These are phyloP conservation scores for Parnassius orleans DNA, from an alignment of 2,888 invertebrate species.

Conservation along the genomic window DNA sequence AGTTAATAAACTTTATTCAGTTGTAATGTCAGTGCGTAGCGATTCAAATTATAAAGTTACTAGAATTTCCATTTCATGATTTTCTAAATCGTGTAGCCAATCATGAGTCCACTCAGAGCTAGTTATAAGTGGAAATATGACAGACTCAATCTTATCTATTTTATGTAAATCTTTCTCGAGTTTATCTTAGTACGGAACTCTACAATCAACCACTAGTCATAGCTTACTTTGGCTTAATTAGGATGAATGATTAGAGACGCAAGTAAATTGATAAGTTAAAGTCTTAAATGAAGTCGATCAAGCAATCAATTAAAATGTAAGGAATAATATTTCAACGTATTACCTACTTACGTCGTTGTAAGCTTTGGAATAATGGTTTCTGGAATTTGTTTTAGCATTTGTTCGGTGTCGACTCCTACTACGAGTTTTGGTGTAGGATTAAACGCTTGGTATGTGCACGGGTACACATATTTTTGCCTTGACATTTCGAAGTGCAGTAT, in stretches of 20 bases:
- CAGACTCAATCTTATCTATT: conserved; percentile 34
- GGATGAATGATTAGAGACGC: conserved; percentile 8
- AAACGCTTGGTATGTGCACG: conserved; percentile 3
- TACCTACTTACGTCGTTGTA: conserved; percentile 50
- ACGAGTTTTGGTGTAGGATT: conserved; percentile 32
- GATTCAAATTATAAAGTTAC: conserved; percentile 24
- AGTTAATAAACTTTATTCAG: conserved; percentile 21
- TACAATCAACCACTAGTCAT: conserved; percentile 14
- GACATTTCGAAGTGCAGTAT: conserved; percentile 41
- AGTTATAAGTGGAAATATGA: conserved; percentile 35
- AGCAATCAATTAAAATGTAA: conserved; percentile 4
- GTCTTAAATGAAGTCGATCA: conserved; percentile 6
- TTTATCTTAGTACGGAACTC: conserved; percentile 23
- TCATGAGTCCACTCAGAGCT: conserved; percentile 7
- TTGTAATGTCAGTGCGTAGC: conserved; percentile 12
- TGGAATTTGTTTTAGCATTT: conserved; percentile 2
- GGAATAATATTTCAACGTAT: conserved; percentile 62
- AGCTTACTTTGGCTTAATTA: conserved; percentile 7
- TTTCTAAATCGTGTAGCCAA: conserved; percentile 5
- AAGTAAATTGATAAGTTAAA: conserved; percentile 2
- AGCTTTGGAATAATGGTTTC: conserved; percentile 57
- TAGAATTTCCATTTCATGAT: conserved; percentile 14
- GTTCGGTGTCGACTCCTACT: background rate
- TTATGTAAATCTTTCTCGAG: conserved; percentile 35
- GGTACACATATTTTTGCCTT: conserved; percentile 30